Evolutionary conservation across 2,113 vertebrate species (phyloP), one percentile per base, ranked within the genome.

Genomic region (Rhinopithecus roxellana): DNA sequence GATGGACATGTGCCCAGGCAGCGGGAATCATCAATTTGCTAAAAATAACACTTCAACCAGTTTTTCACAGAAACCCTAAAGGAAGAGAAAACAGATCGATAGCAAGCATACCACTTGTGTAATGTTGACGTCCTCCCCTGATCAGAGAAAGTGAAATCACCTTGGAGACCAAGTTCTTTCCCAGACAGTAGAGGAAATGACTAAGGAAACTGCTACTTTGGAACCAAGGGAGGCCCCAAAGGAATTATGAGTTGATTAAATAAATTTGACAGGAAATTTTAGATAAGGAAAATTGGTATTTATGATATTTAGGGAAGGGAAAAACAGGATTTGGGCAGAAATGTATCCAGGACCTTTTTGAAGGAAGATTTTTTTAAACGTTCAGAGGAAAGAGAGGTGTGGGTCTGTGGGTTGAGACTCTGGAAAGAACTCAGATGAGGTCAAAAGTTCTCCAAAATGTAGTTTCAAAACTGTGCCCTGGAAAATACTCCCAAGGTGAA

Each of bases 81-180:
- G 85, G 90, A 88, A 91, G 78, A 84, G 87, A 81, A 96, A 83
- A 89, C 90, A 96, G 96, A 96, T 96, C 38, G 3, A 97, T 90
- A 38, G 81, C 59, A 82, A 88, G 59, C 40, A 90, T 12, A 40
- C 14, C 94, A 57, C 86, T 72, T 97, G 89, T 79, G 88, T 89
- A 75, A 95, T 45, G 81, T 38, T 81, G 92, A 88, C 8, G 7
- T 83, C 77, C 52, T 81, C 50, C 20, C 40, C 40, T 72, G 83
- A 95, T 81, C 35, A 69, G 87, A 90, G 89, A 55, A 69, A 94
- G 57, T 18, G 77, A 57, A 78, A 61, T 98, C 94, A 89, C 96
- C 90, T 74, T 95, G 95, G 97, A 97, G 98, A 97, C 93, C 70
- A 38, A 72, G 48, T 52, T 82, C 85, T 45, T 87, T 89, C 32